Evolutionary conservation across 1,140 invertebrate genomes (phyloP).

Genomic region (Cydia pomonella): DNA sequence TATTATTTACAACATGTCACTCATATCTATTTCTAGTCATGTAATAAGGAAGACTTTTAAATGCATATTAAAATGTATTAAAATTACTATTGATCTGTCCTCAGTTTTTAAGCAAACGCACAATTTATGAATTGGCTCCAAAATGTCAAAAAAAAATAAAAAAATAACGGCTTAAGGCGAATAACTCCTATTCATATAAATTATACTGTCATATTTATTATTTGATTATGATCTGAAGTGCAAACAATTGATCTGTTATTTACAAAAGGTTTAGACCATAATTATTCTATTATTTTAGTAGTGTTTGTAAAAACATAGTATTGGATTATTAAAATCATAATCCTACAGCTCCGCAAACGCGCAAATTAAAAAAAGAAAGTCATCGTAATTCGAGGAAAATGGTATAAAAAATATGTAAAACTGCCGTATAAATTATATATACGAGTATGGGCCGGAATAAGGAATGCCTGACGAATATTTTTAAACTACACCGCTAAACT

Average conservation of each 20-base stretch:
- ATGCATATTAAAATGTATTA: not conserved
- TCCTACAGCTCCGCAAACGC: not conserved
- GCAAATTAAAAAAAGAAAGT: not conserved
- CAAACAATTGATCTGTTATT: not conserved
- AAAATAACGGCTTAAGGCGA: not conserved
- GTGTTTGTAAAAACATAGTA: not conserved
- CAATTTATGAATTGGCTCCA: not conserved
- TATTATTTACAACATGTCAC: slow-evolving; percentile 8
- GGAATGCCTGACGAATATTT: no score
- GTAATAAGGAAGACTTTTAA: not conserved
- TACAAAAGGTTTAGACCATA: not conserved
- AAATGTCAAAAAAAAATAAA: not conserved
- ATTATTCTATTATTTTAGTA: not conserved
- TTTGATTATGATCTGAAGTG: slow-evolving; percentile 8
- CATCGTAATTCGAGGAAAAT: not conserved
- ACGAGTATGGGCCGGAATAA: no score
- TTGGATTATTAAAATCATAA: no score
- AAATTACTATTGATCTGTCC: not conserved
- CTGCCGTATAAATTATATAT: no score
- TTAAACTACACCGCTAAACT: no score
- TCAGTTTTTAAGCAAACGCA: not conserved
- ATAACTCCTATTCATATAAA: not conserved
- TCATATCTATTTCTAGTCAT: slow-evolving; percentile 23
- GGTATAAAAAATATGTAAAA: no score
- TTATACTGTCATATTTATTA: not conserved